Evolutionary conservation across 1,140 invertebrate species (phyloP).

Genomic region (Drosophila elegans): DNA sequence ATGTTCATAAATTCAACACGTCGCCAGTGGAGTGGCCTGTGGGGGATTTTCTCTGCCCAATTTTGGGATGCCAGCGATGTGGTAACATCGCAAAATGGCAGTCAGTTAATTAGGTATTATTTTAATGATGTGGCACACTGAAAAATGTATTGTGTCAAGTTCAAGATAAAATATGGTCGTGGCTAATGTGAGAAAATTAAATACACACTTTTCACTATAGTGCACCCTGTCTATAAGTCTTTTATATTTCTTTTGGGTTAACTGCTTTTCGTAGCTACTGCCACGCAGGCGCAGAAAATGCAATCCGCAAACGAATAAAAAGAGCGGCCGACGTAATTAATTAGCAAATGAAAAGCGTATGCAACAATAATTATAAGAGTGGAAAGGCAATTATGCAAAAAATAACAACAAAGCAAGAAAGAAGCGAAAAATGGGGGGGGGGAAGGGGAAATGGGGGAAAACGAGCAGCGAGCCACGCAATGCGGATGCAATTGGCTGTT

Average conservation of each 20-base stretch:
- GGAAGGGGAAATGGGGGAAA: conserved; percentile 8
- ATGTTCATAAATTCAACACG: conserved; percentile 79
- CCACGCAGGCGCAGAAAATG: conserved; percentile 63
- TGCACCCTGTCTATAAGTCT: neutral
- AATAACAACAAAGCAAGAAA: conserved; percentile 30
- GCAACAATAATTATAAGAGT: conserved; percentile 79
- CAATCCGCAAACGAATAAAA: conserved; percentile 17
- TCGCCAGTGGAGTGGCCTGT: conserved; percentile 26
- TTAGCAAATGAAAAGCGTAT: conserved; percentile 81
- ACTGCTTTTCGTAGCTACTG: neutral
- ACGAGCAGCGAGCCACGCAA: conserved; percentile 69
- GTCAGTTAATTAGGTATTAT: conserved; percentile 27
- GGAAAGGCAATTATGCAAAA: conserved; percentile 79
- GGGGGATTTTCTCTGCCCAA: conserved; percentile 30
- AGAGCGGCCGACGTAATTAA: conserved; percentile 62
- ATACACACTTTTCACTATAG: neutral
- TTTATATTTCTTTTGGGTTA: neutral
- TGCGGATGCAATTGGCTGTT: conserved; percentile 73
- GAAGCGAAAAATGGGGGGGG: conserved; percentile 4
- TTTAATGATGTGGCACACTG: conserved; percentile 21
- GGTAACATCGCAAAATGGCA: neutral
- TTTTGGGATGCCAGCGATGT: conserved; percentile 17
- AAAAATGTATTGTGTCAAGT: conserved; percentile 15
- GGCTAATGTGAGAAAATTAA: neutral
- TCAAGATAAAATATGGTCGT: conserved; percentile 1